These are phyloP conservation scores for Antrozous pallidus DNA, from an alignment of 2,797 vertebrate genomes.

Conservation along the genomic window DNA sequence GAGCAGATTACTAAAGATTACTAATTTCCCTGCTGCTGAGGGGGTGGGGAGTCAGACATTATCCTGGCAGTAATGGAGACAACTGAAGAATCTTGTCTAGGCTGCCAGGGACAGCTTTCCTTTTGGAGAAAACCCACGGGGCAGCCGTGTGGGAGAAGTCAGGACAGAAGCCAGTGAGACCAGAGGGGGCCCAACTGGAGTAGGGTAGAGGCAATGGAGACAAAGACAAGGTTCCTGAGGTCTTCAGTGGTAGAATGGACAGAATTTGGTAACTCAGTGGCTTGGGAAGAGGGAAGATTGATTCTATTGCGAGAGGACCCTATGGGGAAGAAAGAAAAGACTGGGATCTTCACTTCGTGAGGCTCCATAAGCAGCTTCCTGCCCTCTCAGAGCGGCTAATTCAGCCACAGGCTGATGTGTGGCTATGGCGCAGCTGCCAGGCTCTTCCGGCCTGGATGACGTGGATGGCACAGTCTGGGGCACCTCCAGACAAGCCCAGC, in stretches of 20 bases:
- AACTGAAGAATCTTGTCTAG: neutral
- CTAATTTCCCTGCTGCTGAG: neutral
- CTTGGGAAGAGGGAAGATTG: neutral
- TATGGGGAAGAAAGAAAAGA: neutral
- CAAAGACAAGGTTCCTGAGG: neutral
- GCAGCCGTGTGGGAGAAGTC: neutral
- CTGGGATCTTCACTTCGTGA: neutral
- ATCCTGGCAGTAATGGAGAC: neutral
- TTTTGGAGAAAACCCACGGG: fast-evolving
- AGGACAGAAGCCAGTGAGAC: neutral
- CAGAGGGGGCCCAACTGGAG: neutral
- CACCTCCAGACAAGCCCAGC: neutral
- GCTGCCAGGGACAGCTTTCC: neutral
- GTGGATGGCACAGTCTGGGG: neutral
- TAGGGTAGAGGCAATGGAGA: too few relatives aligned
- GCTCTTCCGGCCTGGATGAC: neutral
- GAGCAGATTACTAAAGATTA: neutral
- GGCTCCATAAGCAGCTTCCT: neutral
- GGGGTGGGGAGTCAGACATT: neutral
- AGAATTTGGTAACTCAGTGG: neutral
- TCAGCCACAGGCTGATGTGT: neutral
- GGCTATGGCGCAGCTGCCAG: neutral
- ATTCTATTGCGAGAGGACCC: fast-evolving
- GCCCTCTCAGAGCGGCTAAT: neutral
- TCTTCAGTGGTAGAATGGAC: neutral